Conservation (phyloP, 2,888 invertebrate genomes). For the Autographa gamma region DNA sequence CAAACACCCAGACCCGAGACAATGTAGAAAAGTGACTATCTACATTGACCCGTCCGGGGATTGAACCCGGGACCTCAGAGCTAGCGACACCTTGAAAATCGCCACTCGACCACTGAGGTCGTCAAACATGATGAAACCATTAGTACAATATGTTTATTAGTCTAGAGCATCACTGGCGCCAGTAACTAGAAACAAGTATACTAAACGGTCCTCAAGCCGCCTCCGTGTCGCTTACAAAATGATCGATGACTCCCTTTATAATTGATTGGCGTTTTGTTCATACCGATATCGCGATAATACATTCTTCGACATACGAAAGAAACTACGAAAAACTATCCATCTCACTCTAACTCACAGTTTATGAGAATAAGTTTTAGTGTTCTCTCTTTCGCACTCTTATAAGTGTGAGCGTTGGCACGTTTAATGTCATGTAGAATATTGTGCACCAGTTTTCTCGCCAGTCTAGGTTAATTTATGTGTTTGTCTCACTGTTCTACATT, state of each 20-base stretch:
- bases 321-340: slow-evolving; percentile 15
- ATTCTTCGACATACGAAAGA: slow-evolving; percentile 37
- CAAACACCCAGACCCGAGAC: no score
- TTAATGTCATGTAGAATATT: neutral
- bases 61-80: no score
- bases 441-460: slow-evolving; percentile 40
- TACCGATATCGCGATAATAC: slow-evolving; percentile 42
- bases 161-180: no score
- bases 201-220: slow-evolving; percentile 31
- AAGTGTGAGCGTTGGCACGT: neutral
- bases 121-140: no score
- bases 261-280: slow-evolving; percentile 64
- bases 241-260: slow-evolving; percentile 64
- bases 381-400: neutral
- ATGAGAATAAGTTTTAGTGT: neutral
- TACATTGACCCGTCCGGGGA: no score
- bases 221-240: slow-evolving; percentile 53
- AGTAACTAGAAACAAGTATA: neutral
- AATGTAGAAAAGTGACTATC: no score
- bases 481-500: slow-evolving; percentile 22
- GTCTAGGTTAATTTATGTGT: slow-evolving; percentile 44
- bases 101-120: no score
- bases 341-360: slow-evolving; percentile 11
- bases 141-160: no score
- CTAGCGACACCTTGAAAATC: no score